Evolutionary conservation across 2,888 invertebrate genomes (phyloP).

Genomic region (Deroplatys truncata): DNA sequence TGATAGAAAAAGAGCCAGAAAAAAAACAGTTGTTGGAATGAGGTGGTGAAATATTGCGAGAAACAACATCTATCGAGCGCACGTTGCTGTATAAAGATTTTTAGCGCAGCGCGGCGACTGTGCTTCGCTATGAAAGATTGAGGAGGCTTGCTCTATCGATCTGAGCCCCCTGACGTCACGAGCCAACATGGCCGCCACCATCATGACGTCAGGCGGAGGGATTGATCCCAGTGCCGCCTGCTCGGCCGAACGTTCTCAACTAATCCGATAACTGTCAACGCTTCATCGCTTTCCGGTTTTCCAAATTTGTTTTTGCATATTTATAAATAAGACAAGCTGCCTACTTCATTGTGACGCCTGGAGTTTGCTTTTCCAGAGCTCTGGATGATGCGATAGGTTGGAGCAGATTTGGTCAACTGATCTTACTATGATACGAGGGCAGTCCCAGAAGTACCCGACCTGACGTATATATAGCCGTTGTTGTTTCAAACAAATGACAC

Average conservation of each 20-base stretch:
- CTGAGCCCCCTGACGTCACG: slow-evolving; percentile 46
- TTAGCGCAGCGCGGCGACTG: background rate
- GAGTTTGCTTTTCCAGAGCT: too few species aligned
- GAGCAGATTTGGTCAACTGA: too few species aligned
- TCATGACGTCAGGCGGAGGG: slow-evolving; percentile 44
- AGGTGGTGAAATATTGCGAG: background rate
- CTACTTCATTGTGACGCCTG: background rate
- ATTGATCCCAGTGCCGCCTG: slow-evolving; percentile 19
- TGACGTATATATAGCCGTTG: too few species aligned
- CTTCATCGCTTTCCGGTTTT: background rate
- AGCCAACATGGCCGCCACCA: slow-evolving; percentile 45
- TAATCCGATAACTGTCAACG: slow-evolving; percentile 18
- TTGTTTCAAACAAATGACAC: too few species aligned
- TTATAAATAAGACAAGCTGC: background rate
- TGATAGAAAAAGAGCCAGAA: background rate
- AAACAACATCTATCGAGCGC: background rate
- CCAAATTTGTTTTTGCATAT: background rate
- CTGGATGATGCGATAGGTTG: too few species aligned
- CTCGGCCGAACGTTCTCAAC: background rate
- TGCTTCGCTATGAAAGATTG: slow-evolving; percentile 8
- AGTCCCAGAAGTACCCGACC: too few species aligned
- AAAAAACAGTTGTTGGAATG: background rate
- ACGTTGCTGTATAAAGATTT: background rate
- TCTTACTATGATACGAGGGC: too few species aligned
- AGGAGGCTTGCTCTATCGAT: slow-evolving; percentile 36